phyloP scores from a whole-genome alignment of 1,140 invertebrate genomes.

The Phymorhynchus buccinoides region DNA sequence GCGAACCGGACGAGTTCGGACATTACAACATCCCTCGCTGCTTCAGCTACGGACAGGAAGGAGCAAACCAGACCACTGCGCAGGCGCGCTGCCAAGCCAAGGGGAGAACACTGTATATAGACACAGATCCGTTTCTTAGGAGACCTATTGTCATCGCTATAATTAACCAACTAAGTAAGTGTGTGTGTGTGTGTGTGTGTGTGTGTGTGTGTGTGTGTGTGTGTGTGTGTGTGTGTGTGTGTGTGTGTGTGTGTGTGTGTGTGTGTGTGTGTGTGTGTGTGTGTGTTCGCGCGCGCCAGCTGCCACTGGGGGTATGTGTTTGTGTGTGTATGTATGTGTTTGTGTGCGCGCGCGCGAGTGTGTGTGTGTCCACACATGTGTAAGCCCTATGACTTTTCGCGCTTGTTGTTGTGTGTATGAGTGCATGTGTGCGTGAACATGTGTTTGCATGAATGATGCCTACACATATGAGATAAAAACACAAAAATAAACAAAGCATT shows the following conservation, averaged over 20 bases:
- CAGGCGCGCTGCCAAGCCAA: neutral
- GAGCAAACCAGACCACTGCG: neutral
- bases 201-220: neutral
- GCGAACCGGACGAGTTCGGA: slow-evolving; percentile 4
- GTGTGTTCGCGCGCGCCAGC: neutral
- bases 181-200: neutral
- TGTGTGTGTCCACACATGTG: neutral
- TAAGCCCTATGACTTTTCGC: neutral
- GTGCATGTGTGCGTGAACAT: neutral
- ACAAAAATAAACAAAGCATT: no score
- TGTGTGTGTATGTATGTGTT: neutral
- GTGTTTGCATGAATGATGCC: neutral
- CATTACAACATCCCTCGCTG: neutral
- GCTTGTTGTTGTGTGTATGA: neutral
- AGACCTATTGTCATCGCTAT: neutral
- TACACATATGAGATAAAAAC: no score
- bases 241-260: neutral
- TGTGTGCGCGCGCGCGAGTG: neutral
- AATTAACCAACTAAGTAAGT: neutral
- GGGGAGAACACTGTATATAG: no score
- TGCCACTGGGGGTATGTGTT: neutral
- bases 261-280: neutral
- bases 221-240: neutral
- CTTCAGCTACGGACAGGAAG: slow-evolving; percentile 4
- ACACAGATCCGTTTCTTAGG: neutral